Evolutionary conservation across 2,888 invertebrate genomes (phyloP).

Genomic region (Netelia inedita): DNA sequence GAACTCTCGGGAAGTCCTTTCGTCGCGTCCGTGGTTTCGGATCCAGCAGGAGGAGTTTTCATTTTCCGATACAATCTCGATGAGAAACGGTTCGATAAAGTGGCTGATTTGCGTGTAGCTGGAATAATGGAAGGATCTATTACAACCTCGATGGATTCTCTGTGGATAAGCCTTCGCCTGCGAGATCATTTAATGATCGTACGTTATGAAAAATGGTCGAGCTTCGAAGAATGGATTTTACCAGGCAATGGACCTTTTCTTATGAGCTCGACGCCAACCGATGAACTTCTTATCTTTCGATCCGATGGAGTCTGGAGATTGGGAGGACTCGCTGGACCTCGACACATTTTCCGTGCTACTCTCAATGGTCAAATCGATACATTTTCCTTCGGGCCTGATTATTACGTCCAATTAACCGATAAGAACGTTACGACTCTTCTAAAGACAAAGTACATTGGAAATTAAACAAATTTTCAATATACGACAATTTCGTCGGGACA

Average conservation of each 20-base stretch:
- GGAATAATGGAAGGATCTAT: slow-evolving; percentile 73
- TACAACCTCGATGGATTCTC: slow-evolving; percentile 54
- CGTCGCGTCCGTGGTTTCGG: slow-evolving; percentile 54
- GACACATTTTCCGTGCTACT: slow-evolving; percentile 65
- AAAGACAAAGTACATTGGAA: slow-evolving; percentile 73
- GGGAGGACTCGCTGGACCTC: slow-evolving; percentile 75
- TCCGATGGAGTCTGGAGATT: slow-evolving; percentile 80
- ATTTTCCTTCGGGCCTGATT: slow-evolving; percentile 64
- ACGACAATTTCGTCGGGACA: neutral
- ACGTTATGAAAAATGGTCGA: slow-evolving; percentile 73
- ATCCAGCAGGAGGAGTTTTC: slow-evolving; percentile 62
- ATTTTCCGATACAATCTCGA: slow-evolving; percentile 45
- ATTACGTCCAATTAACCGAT: slow-evolving; percentile 71
- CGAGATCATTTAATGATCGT: slow-evolving; percentile 73
- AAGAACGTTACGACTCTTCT: slow-evolving; percentile 70
- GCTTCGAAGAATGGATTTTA: slow-evolving; percentile 71
- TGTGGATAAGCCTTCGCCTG: slow-evolving; percentile 77
- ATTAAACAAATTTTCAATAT: slow-evolving; percentile 48
- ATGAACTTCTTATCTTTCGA: slow-evolving; percentile 76
- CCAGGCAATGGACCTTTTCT: slow-evolving; percentile 68
- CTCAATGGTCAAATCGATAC: slow-evolving; percentile 70
- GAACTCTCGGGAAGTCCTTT: slow-evolving; percentile 50
- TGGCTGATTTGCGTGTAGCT: slow-evolving; percentile 68
- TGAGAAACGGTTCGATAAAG: slow-evolving; percentile 30
- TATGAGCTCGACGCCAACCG: slow-evolving; percentile 65